Percentiles rank a stretch among this genome's conserved stretches.
Evolutionary conservation across 2,113 vertebrate species (phyloP).

Genomic region (Oenanthe oenanthe): DNA sequence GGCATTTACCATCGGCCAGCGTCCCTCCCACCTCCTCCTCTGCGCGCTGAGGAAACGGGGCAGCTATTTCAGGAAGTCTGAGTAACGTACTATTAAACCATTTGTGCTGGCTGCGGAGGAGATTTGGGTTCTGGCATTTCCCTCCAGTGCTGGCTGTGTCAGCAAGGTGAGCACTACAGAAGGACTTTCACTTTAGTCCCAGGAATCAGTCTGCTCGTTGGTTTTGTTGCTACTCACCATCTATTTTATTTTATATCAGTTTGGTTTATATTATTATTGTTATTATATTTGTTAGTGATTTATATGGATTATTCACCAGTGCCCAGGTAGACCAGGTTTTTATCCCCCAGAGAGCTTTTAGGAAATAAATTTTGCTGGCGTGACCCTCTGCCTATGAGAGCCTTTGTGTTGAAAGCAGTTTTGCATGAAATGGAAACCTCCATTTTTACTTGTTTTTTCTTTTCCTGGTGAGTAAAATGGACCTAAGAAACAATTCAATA

Average conservation of each 20-base stretch:
- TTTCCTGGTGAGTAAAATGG: not conserved
- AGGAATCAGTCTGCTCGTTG: not conserved
- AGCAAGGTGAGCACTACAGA: not conserved
- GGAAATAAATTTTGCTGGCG: not conserved
- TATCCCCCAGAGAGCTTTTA: not conserved
- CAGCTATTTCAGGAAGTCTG: conserved; percentile 36
- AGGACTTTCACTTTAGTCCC: not conserved
- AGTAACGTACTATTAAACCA: not conserved
- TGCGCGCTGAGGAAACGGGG: not conserved
- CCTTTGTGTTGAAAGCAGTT: not conserved
- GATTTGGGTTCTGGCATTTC: not conserved
- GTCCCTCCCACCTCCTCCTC: conserved; percentile 12
- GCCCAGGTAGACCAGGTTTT: not conserved
- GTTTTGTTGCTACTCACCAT: not conserved
- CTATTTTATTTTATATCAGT: not conserved
- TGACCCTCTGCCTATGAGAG: not conserved
- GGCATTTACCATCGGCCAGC: conserved; percentile 10
- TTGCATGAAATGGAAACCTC: not conserved
- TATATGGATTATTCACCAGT: not conserved
- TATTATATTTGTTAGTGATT: not conserved
- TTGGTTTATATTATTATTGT: not conserved
- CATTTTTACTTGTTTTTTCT: not conserved
- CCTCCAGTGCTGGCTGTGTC: not conserved
- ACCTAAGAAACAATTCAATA: not conserved
- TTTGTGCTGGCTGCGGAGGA: conserved; percentile 12